Base-by-base conservation (phyloP, 2,797 vertebrate species). In the Sebastiscus albofasciatus region DNA sequence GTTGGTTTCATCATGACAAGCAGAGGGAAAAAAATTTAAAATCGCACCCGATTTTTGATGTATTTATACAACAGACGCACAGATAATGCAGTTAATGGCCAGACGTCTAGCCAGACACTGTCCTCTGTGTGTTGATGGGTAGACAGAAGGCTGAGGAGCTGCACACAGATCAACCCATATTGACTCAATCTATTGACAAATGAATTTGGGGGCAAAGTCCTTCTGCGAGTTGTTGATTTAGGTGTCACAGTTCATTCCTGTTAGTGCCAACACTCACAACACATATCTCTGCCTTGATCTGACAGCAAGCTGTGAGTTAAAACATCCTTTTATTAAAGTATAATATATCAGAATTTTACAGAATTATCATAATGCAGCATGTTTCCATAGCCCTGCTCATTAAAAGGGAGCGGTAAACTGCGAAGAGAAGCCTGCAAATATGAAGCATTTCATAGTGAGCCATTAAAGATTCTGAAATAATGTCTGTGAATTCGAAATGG, bases 131-230 rank as follows among this genome's bases (percentile, higher is more conserved):
- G 91, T 80, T 87, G 90, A 85, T 72, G 89, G 92, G 90, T 34
- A 90, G 92, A 94, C 93, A 94, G 95, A 92, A 85, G 93, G 93
- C 90, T 90, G 89, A 71, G 81, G 90, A 94, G 92, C 90, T 92
- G 93, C 86, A 82, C 91, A 89, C 92, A 95, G 94, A 95, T 96
- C 94, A 95, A 77, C 94, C 80, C 91, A 75, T 96, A 95, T 96
- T 95, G 95, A 96, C 95, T 95, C 93, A 94, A 92, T 92, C 90
- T 96, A 95, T 96, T 96, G 95, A 96, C 96, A 96, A 84, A 95
- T 92, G 95, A 96, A 95, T 96, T 95, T 96, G 83, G 90, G 92
- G 94, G 92, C 94, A 95, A 95, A 96, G 96, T 95, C 96, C 92
- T 94, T 94, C 94, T 94, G 92, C 94, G 94, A 95, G 94, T 90